phyloP scores from a whole-genome alignment of 2,888 invertebrate species.

The Piscicola geometra region DNA sequence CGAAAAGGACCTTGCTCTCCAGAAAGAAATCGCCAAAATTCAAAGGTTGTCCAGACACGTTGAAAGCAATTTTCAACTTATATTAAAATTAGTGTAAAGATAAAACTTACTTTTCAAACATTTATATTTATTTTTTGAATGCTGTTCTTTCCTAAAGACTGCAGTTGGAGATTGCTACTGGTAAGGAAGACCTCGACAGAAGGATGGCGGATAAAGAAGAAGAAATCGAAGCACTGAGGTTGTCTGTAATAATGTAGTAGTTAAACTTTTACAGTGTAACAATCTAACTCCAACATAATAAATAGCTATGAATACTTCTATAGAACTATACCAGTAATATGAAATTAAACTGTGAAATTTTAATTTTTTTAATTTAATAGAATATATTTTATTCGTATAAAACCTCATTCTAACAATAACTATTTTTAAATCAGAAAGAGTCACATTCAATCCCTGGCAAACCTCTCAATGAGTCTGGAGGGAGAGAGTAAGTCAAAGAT shows the following conservation, averaged over 20 bases:
- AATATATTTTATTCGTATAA: too few species aligned
- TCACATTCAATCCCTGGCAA: slow-evolving; percentile 98
- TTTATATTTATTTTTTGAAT: slow-evolving; percentile 58
- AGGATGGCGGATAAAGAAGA: slow-evolving; percentile 99
- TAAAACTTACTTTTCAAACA: neutral
- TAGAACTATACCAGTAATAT: too few species aligned
- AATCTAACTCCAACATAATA: too few species aligned
- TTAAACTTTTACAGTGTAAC: neutral
- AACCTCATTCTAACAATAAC: too few species aligned
- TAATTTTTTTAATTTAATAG: too few species aligned
- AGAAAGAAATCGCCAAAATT: slow-evolving; percentile 97
- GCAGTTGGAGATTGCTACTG: slow-evolving; percentile 94
- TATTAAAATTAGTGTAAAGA: neutral
- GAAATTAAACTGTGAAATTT: too few species aligned
- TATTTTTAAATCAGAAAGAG: too few species aligned
- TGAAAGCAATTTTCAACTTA: too few species aligned
- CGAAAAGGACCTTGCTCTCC: slow-evolving; percentile 96
- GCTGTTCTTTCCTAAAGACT: slow-evolving; percentile 57
- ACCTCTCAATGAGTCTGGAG: slow-evolving; percentile 98
- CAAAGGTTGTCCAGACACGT: slow-evolving; percentile 80
- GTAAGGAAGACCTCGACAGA: slow-evolving; percentile 97
- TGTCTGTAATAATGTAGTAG: slow-evolving; percentile 33
- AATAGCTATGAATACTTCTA: too few species aligned
- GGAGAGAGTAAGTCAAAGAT: slow-evolving; percentile 99
- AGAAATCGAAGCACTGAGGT: slow-evolving; percentile 94